These are phyloP conservation scores for Psilopsiagon aymara DNA, from an alignment of 2,113 vertebrate species.

Conservation along the genomic window DNA sequence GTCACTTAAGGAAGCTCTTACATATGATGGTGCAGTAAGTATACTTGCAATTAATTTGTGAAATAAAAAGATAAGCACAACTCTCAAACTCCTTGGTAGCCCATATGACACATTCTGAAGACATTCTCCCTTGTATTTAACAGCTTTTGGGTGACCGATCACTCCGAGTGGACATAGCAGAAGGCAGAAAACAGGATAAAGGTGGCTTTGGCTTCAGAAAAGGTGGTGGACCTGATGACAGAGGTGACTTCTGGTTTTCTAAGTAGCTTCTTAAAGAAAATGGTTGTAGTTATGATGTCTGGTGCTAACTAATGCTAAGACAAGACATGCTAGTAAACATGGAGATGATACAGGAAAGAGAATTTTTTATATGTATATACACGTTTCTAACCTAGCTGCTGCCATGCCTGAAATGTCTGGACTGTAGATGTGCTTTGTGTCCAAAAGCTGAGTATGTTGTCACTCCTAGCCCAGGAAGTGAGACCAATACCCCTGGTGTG, in stretches of 20 bases:
- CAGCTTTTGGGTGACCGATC: slow-evolving; percentile 89
- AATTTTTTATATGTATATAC: neutral
- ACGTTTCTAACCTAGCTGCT: neutral
- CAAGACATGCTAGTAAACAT: neutral
- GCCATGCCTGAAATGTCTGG: neutral
- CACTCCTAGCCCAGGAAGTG: slow-evolving; percentile 55
- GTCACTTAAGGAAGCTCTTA: slow-evolving; percentile 96
- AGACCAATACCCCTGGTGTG: slow-evolving; percentile 35
- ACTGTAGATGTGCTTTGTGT: slow-evolving; percentile 4
- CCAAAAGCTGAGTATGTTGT: slow-evolving; percentile 9
- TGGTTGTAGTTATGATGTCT: neutral
- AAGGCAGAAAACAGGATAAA: slow-evolving; percentile 94
- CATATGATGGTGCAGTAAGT: slow-evolving; percentile 96
- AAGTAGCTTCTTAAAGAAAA: neutral
- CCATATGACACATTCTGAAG: neutral
- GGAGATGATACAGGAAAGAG: neutral
- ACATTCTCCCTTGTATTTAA: slow-evolving; percentile 34
- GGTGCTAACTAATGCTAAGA: neutral
- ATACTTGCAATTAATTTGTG: neutral
- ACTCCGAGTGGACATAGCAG: slow-evolving; percentile 97
- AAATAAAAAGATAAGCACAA: neutral
- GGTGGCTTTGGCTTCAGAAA: slow-evolving; percentile 95
- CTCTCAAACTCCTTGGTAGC: neutral
- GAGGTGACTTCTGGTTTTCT: slow-evolving; percentile 81
- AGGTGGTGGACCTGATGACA: slow-evolving; percentile 86